A percentile compares a stretch with the other conserved stretches of the same genome.
phyloP scores from a whole-genome alignment of 2,888 invertebrate species.

The Dorcus parallelipipedus region DNA sequence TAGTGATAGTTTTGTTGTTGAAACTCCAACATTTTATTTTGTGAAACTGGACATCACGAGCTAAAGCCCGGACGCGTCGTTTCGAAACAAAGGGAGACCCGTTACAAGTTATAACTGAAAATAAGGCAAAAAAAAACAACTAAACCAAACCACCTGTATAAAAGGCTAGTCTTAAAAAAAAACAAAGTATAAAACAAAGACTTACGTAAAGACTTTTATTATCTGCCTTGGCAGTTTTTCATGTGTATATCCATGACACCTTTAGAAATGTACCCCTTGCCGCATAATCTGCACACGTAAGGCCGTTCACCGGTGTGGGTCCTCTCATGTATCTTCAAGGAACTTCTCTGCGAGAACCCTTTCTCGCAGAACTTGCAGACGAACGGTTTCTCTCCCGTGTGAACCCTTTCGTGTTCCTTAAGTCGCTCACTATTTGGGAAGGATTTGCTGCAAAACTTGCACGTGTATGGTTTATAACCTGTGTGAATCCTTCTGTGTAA shows the following conservation, averaged over 20 bases:
- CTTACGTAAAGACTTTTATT: too few relatives aligned
- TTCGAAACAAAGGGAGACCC: too few relatives aligned
- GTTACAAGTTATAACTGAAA: too few relatives aligned
- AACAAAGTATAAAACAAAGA: too few relatives aligned
- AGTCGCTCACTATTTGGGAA: conserved; percentile 31
- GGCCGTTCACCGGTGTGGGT: conserved; percentile 62
- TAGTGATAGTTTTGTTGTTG: too few relatives aligned
- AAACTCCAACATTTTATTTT: too few relatives aligned
- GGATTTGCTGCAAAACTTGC: conserved; percentile 31
- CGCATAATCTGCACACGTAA: conserved; percentile 58
- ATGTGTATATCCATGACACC: conserved; percentile 61
- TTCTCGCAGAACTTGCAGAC: conserved; percentile 33
- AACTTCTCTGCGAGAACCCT: conserved; percentile 53
- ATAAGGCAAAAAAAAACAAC: too few relatives aligned
- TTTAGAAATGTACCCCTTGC: conserved; percentile 60
- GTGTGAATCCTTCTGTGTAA: conserved; percentile 44
- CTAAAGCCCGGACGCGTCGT: too few relatives aligned
- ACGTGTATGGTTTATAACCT: conserved; percentile 43
- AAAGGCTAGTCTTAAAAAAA: conserved; percentile 31
- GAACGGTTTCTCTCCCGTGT: conserved; percentile 36
- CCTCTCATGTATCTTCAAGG: conserved; percentile 62
- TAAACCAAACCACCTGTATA: conserved; percentile 39
- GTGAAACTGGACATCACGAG: too few relatives aligned
- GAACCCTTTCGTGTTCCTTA: conserved; percentile 33
- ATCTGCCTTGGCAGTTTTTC: conserved; percentile 45